These are phyloP conservation scores for Drosophila kambysellisi DNA, from an alignment of 2,888 invertebrate species.

Conservation along the genomic window DNA sequence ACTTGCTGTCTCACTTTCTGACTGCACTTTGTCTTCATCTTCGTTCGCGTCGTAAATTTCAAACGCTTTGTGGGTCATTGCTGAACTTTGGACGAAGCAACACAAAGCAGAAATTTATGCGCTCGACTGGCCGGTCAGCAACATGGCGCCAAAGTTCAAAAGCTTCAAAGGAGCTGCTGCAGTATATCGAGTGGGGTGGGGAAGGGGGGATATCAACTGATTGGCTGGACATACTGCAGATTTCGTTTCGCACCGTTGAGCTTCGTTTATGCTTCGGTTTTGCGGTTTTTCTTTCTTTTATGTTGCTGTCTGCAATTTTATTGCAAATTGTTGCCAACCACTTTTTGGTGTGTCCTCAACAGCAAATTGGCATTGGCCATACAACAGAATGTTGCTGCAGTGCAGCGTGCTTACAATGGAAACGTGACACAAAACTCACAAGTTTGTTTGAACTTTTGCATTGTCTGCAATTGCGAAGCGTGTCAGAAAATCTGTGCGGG, in stretches of 20 bases:
- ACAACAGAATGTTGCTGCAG: slow-evolving; percentile 72
- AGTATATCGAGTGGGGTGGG: background rate
- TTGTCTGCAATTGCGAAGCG: background rate
- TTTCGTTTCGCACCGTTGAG: slow-evolving; percentile 31
- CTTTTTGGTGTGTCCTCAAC: slow-evolving; percentile 60
- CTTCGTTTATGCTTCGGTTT: slow-evolving; percentile 21
- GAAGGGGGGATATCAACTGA: slow-evolving; percentile 46
- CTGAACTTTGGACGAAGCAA: slow-evolving; percentile 49
- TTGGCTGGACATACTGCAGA: slow-evolving; percentile 62
- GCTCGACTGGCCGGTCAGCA: slow-evolving; percentile 72
- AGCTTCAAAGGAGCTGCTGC: slow-evolving; percentile 44
- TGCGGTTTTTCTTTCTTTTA: slow-evolving; percentile 5
- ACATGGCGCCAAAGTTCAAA: slow-evolving; percentile 81
- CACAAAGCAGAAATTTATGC: slow-evolving; percentile 71
- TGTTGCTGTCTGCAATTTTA: slow-evolving; percentile 59
- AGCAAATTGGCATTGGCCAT: slow-evolving; percentile 44
- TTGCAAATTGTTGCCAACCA: slow-evolving; percentile 75
- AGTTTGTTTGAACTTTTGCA: background rate
- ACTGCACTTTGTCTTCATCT: slow-evolving; percentile 77
- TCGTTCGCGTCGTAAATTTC: slow-evolving; percentile 72
- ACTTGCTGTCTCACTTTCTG: slow-evolving; percentile 7
- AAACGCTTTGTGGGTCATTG: slow-evolving; percentile 80
- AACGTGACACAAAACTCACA: slow-evolving; percentile 36
- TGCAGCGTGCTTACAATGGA: slow-evolving; percentile 50
- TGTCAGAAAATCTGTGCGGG: background rate